phyloP scores from a whole-genome alignment of 2,888 invertebrate species.

The Tryphoninae sp. region DNA sequence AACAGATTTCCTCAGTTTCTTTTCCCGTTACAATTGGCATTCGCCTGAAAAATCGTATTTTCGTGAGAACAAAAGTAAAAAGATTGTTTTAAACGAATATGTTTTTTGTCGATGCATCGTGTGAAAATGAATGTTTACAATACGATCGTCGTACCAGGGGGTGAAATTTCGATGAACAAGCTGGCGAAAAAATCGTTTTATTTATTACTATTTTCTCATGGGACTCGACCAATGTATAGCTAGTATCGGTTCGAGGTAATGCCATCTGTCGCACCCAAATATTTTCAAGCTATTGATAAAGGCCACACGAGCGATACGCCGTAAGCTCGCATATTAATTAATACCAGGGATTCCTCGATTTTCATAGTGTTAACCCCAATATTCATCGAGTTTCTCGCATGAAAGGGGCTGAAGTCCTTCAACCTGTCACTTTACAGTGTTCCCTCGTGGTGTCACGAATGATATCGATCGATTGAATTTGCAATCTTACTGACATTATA shows the following conservation, averaged over 20 bases:
- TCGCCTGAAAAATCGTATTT: too few species aligned
- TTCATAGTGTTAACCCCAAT: neutral
- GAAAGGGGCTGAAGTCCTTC: neutral
- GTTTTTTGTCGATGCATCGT: too few species aligned
- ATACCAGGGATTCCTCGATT: neutral
- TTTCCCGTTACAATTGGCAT: too few species aligned
- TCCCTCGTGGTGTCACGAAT: neutral
- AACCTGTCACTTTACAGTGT: neutral
- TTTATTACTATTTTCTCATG: neutral
- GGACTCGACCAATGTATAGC: neutral
- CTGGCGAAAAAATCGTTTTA: neutral
- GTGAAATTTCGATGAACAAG: too few species aligned
- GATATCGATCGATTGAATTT: neutral
- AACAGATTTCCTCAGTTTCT: too few species aligned
- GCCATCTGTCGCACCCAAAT: neutral
- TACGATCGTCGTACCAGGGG: too few species aligned
- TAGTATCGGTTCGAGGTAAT: neutral
- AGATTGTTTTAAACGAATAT: too few species aligned
- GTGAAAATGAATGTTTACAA: too few species aligned
- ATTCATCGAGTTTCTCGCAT: neutral
- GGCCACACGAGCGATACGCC: neutral
- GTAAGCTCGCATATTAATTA: neutral
- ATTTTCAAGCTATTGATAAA: neutral
- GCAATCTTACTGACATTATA: neutral
- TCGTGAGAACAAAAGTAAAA: too few species aligned